Base-by-base conservation (phyloP, 1,140 invertebrate genomes). In the Aphelenchoides fujianensis region DNA sequence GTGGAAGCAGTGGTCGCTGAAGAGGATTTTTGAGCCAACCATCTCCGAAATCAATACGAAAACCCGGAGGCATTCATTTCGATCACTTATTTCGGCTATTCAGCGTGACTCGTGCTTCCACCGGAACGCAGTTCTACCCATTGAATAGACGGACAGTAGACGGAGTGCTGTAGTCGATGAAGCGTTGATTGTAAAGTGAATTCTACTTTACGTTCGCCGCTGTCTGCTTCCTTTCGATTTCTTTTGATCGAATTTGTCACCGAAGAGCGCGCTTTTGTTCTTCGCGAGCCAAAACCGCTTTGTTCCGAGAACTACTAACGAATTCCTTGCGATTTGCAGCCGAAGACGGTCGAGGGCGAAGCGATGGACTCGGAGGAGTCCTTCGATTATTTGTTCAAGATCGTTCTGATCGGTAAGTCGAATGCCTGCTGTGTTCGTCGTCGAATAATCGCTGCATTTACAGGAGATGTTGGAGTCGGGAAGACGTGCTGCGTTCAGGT, bases 401-500 rank as follows among this genome's bases (percentile, higher is more conserved):
- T 92, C 63, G 91, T 92, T 37, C 85, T 91, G 36, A 91, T 91
- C 78, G 91, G 91, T 69, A 90, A 91, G 74, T 91, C 90, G 85
- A n/a, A 16, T 55, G 3, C 30, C 12, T 19, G 37, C 12, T 23
- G 57, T 28, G 23, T 91, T 90, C 86, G 82, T 91, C 35, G 91
- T 91, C 82, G 91, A 91, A 90, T 92, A 66, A 91, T 92, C n/a
- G n/a, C n/a, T n/a, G n/a, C n/a, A n/a, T n/a, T n/a, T n/a, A n/a
- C 30, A 78, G 91, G 91, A 64, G 91, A 92, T 77, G 92, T 91
- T 86, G 91, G 90, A 2, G 90, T 91, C 2, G 91, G 91, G 48
- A 92, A 92, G 86, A 92, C 91, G 69, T 92, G 91, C 82, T 90
- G 92, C 77, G 52, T 67, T 59, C 41, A 73, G 5, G 5, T 27